Base-by-base conservation (phyloP, 2,888 invertebrate species). In the Neoascia interrupta region DNA sequence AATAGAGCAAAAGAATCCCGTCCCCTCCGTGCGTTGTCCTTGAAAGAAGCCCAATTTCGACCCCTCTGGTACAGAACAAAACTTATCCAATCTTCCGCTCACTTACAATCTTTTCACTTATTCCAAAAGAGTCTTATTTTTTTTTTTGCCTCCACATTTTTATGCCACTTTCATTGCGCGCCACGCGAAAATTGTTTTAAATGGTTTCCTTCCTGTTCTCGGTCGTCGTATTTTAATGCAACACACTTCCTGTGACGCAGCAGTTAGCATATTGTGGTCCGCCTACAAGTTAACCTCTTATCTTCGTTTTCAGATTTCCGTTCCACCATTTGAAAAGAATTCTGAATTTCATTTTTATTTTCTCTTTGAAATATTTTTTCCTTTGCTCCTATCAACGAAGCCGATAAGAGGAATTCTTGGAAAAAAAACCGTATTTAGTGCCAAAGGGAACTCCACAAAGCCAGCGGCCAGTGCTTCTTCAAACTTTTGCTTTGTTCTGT, bases 281-380 rank as follows among this genome's bases (percentile, higher is more conserved):
- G 49, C 45, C 21, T 47, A 47, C 31, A 53, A 53, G 21, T 39
- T 39, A 47, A 18, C 21, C 23, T 37, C 47, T 70, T 63, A 70
- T 70, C 61, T 13, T 45, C 37, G 18, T 61, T 45, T 39, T 54
- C 28, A 70, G 53, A 70, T 70, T 61, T 70, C 70, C 70, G 70
- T 41, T 70, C 34, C 23, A 13, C 13, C n/a, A n/a, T 23, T 2
- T 11, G 13, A 36, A 39, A 53, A 53, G n/a, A n/a, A n/a, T n/a
- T n/a, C n/a, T n/a, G n/a, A n/a, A n/a, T n/a, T n/a, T n/a, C n/a
- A n/a, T n/a, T n/a, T n/a, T n/a, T n/a, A n/a, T n/a, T n/a, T n/a
- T n/a, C 49, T 63, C 19, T 41, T 34, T 51, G 18, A 41, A 49
- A 41, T 31, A 39, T 11, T 26, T 51, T 18, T 11, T 21, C 11